A percentile compares a stretch with the other conserved stretches of the same genome.
phyloP scores from a whole-genome alignment of 2,113 vertebrate species.

The Raja brachyura region DNA sequence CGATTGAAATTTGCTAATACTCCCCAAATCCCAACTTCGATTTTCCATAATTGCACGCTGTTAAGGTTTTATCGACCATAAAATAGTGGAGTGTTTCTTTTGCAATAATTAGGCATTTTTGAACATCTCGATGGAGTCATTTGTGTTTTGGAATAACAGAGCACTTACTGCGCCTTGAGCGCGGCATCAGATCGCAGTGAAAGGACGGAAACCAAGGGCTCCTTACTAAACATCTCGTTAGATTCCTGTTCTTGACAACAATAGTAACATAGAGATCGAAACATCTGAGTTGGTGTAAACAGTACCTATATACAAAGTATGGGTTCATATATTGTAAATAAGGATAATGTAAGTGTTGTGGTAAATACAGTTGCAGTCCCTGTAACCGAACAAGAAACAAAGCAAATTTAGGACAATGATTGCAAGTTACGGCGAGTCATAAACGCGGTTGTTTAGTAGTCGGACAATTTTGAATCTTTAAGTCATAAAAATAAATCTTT shows the following conservation, averaged over 20 bases:
- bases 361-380: background rate
- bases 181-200: constrained; percentile 27
- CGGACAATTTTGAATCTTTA: background rate
- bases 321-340: background rate
- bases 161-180: constrained; percentile 15
- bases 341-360: background rate
- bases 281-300: background rate
- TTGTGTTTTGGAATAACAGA: constrained; percentile 37
- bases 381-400: background rate
- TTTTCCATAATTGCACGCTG: constrained; percentile 37
- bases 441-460: background rate
- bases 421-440: background rate
- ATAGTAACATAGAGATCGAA: constrained; percentile 1
- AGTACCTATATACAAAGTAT: background rate
- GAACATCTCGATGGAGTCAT: constrained; percentile 33
- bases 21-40: constrained; percentile 39
- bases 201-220: constrained; percentile 27
- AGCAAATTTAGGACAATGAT: background rate
- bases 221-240: constrained; percentile 34
- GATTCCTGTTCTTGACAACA: constrained; percentile 32
- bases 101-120: constrained; percentile 37
- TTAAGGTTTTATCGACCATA: constrained; percentile 37
- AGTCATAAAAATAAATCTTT: background rate
- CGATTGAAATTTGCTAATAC: constrained; percentile 34
- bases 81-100: constrained; percentile 33